Percentiles rank a stretch among this genome's conserved stretches.
phyloP scores from a whole-genome alignment of 23 tunicate genomes.

The Halocynthia aurantium region DNA sequence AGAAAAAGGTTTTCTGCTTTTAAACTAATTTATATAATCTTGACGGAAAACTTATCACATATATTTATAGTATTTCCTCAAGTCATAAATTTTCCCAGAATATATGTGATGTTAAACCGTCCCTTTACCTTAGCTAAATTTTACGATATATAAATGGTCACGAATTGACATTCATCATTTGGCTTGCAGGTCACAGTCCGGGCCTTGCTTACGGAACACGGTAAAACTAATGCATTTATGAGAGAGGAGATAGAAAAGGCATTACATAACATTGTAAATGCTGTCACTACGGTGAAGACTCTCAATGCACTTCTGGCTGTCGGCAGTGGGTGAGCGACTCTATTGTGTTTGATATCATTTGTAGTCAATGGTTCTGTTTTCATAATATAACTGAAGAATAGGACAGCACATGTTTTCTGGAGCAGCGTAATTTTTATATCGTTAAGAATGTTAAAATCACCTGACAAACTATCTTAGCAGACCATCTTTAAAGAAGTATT shows the following conservation, averaged over 20 bases:
- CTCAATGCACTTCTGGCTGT: conserved; percentile 57
- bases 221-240: conserved; percentile 63
- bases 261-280: conserved; percentile 33
- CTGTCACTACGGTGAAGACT: conserved; percentile 32
- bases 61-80: no score
- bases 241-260: conserved; percentile 69
- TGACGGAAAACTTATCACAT: no score
- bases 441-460: background rate
- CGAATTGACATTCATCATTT: background rate
- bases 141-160: no score
- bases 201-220: conserved; percentile 45
- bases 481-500: background rate
- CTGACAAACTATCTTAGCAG: background rate
- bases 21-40: background rate
- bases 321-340: conserved; percentile 46
- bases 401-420: background rate
- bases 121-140: no score
- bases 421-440: background rate
- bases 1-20: background rate
- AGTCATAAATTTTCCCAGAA: background rate
- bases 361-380: no score
- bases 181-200: conserved; percentile 41
- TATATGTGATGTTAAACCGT: background rate
- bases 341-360: no score
- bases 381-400: no score